Percentiles rank a stretch among this genome's conserved stretches.
Evolutionary conservation across 2,113 vertebrate genomes (phyloP).

Genomic region (Austrofundulus limnaeus): DNA sequence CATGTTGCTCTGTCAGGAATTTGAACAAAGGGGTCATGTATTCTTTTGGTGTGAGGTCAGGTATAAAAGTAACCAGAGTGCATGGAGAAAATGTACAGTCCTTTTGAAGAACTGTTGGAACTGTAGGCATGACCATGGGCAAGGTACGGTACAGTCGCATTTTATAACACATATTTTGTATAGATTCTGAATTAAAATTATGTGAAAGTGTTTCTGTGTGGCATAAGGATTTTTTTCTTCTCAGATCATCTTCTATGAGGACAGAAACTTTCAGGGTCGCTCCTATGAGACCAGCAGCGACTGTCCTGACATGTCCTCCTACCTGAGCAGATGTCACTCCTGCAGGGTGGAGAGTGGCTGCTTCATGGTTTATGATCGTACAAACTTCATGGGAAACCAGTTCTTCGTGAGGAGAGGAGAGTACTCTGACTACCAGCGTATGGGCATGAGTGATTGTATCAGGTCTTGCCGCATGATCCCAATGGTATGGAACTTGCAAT

Average conservation of each 20-base stretch:
- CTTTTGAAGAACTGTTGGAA: slow-evolving; percentile 35
- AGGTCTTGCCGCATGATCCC: too few species aligned
- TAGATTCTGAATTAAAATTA: neutral
- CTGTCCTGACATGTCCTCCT: slow-evolving; percentile 68
- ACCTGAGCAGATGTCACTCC: slow-evolving; percentile 72
- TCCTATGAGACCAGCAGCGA: slow-evolving; percentile 68
- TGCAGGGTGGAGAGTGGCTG: slow-evolving; percentile 69
- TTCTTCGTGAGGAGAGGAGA: slow-evolving; percentile 60
- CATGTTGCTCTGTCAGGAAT: slow-evolving; percentile 75
- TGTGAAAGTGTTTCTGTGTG: neutral
- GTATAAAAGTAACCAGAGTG: slow-evolving; percentile 65
- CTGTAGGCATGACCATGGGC: slow-evolving; percentile 73
- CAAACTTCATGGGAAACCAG: slow-evolving; percentile 78
- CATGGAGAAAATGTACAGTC: slow-evolving; percentile 53
- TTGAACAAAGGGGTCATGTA: slow-evolving; percentile 70
- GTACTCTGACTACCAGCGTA: slow-evolving; percentile 76
- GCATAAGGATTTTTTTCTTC: neutral
- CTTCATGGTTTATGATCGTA: slow-evolving; percentile 75
- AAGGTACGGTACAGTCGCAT: slow-evolving; percentile 55
- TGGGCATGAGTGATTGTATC: slow-evolving; percentile 77
- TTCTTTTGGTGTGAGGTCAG: slow-evolving; percentile 51
- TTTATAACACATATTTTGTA: neutral
- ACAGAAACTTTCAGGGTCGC: slow-evolving; percentile 71
- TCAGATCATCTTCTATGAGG: slow-evolving; percentile 71
- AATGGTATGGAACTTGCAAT: slow-evolving; percentile 60